These are phyloP conservation scores for Dermochelys coriacea DNA, from an alignment of 2,797 vertebrate species.

Conservation along the genomic window DNA sequence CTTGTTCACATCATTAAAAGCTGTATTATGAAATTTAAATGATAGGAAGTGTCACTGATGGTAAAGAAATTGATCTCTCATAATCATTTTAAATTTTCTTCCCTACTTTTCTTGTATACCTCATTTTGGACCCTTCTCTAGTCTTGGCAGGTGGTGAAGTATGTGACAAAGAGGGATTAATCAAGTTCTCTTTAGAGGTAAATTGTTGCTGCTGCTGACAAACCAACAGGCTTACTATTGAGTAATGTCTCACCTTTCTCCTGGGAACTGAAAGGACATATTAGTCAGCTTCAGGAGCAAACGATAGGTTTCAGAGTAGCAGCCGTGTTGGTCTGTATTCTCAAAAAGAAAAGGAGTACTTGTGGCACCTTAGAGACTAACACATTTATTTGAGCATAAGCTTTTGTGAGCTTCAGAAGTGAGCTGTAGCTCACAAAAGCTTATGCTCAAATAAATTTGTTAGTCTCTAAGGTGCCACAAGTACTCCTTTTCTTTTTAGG, in stretches of 20 bases:
- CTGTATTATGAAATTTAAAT: background rate
- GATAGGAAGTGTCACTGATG: background rate
- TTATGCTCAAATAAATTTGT: no score
- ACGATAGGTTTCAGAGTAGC: no score
- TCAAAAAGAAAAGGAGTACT: no score
- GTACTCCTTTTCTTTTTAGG: no score
- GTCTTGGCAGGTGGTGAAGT: background rate
- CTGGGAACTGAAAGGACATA: background rate
- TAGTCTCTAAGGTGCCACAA: no score
- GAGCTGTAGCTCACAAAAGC: no score
- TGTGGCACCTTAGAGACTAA: no score
- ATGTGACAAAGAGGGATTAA: background rate
- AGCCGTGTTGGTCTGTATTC: no score
- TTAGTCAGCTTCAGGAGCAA: rapidly evolving
- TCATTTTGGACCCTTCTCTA: background rate
- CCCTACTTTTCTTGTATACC: rapidly evolving
- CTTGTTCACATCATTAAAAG: background rate
- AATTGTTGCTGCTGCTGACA: background rate
- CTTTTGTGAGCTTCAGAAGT: no score
- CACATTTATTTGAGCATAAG: no score
- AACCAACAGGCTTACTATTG: background rate
- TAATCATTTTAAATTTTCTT: background rate
- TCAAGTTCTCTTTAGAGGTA: rapidly evolving
- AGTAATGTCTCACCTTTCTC: background rate
- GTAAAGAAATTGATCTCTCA: background rate